A percentile compares a stretch with the other conserved stretches of the same genome.
These are phyloP conservation scores for Ctenomys sociabilis DNA, from an alignment of 2,113 vertebrate genomes.

Conservation along the genomic window DNA sequence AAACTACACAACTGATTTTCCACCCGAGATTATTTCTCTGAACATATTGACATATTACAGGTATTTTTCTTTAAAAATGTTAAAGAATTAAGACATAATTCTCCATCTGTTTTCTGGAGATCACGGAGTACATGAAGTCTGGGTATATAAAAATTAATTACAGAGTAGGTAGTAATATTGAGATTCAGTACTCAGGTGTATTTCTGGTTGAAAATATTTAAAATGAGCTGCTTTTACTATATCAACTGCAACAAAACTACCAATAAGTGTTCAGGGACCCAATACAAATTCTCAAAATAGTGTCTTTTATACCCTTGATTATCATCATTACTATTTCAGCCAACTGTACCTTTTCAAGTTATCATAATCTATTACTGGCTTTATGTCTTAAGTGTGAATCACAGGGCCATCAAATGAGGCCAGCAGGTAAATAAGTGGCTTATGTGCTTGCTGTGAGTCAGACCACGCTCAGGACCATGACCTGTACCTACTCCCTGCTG, in stretches of 20 bases:
- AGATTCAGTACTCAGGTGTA: background rate
- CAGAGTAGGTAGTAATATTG: background rate
- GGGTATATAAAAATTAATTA: background rate
- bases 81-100: conserved; percentile 52
- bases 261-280: background rate
- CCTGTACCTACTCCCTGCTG: background rate
- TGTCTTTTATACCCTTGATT: background rate
- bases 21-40: conserved; percentile 72
- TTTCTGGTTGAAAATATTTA: conserved; percentile 55
- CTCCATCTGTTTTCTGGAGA: conserved; percentile 41
- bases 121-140: background rate
- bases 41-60: conserved; percentile 14
- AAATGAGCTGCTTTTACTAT: conserved; percentile 5
- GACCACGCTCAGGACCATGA: rapidly evolving
- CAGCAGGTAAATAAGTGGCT: rapidly evolving
- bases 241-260: background rate
- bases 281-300: conserved; percentile 3
- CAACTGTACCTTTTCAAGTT: background rate
- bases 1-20: conserved; percentile 49
- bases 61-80: conserved; percentile 59
- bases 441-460: background rate
- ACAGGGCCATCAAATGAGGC: background rate
- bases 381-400: background rate
- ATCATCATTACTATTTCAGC: background rate
- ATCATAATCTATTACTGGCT: background rate